Base-by-base conservation (phyloP, 2,888 invertebrate genomes). In the Germaria angustata region DNA sequence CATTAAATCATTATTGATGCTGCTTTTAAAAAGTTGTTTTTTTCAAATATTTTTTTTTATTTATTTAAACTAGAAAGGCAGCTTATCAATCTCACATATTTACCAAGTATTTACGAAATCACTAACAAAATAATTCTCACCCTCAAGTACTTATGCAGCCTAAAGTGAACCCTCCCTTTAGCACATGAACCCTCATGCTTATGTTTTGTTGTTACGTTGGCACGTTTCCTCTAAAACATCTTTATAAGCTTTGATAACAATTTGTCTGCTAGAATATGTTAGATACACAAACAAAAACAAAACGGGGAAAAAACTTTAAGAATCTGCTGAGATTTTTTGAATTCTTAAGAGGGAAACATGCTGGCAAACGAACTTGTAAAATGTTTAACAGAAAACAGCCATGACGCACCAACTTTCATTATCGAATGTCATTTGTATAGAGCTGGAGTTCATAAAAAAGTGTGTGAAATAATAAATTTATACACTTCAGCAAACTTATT, bases 331-430 rank as follows among this genome's bases (percentile, higher is more conserved):
- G 57, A 78, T 82, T 55, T 65, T 75, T 55, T 15, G 28, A 75
- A 75, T 71, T 71, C 73, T 79, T 65, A 53, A 71, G 75, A 55
- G 53, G 73, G n/a, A n/a, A 71, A 73, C 51, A 53, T 59, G 71
- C 36, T 75, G 71, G 78, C 82, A 82, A 79, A 82, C 79, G 78
- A 75, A 82, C 78, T 82, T 65, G 39, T 39, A 57, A 51, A n/a
- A 57, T 2, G 22, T 49, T 66, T 11, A 51, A 15, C 9, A 65
- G 13, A 13, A 51, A 59, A 34, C 34, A 44, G 36, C 32, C 11
- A 55, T 57, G 11, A 46, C 46, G 6, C 9, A 34, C 9, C 28
- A 20, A 28, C 28, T 24, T 15, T 46, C 34, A 1, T 20, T 41
- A 53, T n/a, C 6, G 36, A 41, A 28, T 73, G n/a, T 44, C 41